phyloP scores from a whole-genome alignment of 2,113 vertebrate genomes.

The Stigmatopora argus region DNA sequence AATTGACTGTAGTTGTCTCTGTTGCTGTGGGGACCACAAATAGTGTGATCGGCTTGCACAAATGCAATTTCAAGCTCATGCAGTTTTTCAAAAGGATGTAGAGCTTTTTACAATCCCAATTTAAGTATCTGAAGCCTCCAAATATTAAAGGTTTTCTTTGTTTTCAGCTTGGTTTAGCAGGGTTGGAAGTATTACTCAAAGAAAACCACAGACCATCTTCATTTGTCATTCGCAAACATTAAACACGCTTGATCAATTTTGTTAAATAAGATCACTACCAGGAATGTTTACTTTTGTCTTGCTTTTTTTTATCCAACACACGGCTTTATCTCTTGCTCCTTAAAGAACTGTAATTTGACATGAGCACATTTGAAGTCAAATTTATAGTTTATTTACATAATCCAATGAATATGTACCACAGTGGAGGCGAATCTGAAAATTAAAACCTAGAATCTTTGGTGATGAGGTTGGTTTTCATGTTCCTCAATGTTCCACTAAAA shows the following conservation, averaged over 20 bases:
- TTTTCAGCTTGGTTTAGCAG: too few species aligned
- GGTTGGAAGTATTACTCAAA: too few species aligned
- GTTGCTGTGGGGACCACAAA: constrained; percentile 51
- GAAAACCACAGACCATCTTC: too few species aligned
- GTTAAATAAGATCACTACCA: too few species aligned
- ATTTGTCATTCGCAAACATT: too few species aligned
- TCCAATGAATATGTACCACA: too few species aligned
- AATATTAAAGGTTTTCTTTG: too few species aligned
- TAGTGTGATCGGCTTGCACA: constrained; percentile 51
- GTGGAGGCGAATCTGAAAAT: neutral
- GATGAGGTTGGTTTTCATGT: neutral
- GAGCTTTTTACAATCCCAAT: constrained; percentile 18
- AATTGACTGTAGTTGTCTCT: constrained; percentile 6
- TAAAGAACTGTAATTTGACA: neutral
- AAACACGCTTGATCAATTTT: too few species aligned
- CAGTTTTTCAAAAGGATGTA: constrained; percentile 41
- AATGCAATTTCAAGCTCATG: constrained; percentile 58
- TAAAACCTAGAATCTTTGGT: neutral
- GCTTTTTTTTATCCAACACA: neutral
- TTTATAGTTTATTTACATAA: too few species aligned
- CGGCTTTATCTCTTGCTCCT: neutral
- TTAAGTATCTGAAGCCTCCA: too few species aligned
- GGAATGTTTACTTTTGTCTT: neutral
- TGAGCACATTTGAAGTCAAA: too few species aligned
- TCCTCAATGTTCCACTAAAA: neutral